A percentile compares a stretch with the other conserved stretches of the same genome.
phyloP scores from a whole-genome alignment of 2,888 invertebrate species.

The Drosophila mimica region DNA sequence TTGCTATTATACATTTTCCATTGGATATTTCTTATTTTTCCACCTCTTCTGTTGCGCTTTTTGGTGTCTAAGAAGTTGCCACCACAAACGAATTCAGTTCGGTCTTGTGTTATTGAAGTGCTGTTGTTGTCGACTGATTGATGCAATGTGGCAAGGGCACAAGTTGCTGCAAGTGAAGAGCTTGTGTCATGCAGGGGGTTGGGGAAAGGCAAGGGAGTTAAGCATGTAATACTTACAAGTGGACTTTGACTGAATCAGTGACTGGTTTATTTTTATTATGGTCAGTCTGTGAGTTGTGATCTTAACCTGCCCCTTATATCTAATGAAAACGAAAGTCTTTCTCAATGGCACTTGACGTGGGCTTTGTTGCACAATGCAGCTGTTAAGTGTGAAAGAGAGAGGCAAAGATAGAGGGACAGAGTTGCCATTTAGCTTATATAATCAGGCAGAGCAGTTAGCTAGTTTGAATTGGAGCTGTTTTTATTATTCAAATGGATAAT shows the following conservation, averaged over 20 bases:
- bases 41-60: slow-evolving; percentile 16
- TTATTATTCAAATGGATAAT: slow-evolving; percentile 52
- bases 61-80: slow-evolving; percentile 35
- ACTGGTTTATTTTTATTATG: slow-evolving; percentile 27
- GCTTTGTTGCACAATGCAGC: slow-evolving; percentile 15
- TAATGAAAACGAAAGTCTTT: slow-evolving; percentile 70
- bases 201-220: background rate
- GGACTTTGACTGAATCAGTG: slow-evolving; percentile 30
- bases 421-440: slow-evolving; percentile 31
- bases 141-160: slow-evolving; percentile 74
- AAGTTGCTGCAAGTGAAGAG: slow-evolving; percentile 48
- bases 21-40: background rate
- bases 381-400: slow-evolving; percentile 6
- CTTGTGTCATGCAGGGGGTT: slow-evolving; percentile 27
- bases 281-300: slow-evolving; percentile 16
- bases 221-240: slow-evolving; percentile 22
- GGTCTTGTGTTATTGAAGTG: slow-evolving; percentile 59
- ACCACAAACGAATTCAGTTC: slow-evolving; percentile 45
- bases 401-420: background rate
- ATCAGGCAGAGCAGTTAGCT: slow-evolving; percentile 16
- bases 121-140: slow-evolving; percentile 60
- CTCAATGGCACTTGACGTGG: slow-evolving; percentile 59
- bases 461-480: slow-evolving; percentile 44
- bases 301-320: slow-evolving; percentile 7
- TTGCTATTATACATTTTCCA: slow-evolving; percentile 39